Percentiles rank a stretch among this genome's conserved stretches.
phyloP scores from a whole-genome alignment of 2,113 vertebrate species.

The Takifugu bimaculatus region DNA sequence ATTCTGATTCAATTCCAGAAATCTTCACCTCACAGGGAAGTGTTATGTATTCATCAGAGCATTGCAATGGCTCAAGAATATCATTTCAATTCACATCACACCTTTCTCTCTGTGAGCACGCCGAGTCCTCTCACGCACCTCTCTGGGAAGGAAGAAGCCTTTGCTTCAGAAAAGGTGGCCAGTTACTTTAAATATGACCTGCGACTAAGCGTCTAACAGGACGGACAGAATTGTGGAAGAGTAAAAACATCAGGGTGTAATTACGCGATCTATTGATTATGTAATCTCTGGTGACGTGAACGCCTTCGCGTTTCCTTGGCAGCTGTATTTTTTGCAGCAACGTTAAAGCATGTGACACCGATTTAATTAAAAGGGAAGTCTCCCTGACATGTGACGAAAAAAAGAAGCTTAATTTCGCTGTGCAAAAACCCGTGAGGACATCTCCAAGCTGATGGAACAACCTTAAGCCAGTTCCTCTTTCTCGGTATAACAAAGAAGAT shows the following conservation, averaged over 20 bases:
- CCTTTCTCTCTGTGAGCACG: background rate
- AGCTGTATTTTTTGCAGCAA: constrained; percentile 13
- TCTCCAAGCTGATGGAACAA: too few species aligned
- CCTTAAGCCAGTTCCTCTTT: too few species aligned
- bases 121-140: background rate
- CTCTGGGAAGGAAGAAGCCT: background rate
- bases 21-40: constrained; percentile 7
- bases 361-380: too few species aligned
- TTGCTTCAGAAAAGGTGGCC: background rate
- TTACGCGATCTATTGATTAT: constrained; percentile 15
- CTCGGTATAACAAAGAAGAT: too few species aligned
- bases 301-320: constrained; percentile 29
- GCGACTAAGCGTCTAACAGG: too few species aligned
- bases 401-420: too few species aligned
- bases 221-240: too few species aligned
- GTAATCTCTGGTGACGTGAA: constrained; percentile 14
- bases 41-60: constrained; percentile 4
- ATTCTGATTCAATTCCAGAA: background rate
- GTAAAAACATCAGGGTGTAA: constrained; percentile 6
- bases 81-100: constrained; percentile 13
- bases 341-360: too few species aligned
- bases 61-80: constrained; percentile 16
- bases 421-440: too few species aligned
- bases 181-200: too few species aligned
- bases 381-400: too few species aligned